Percentiles rank a stretch among this genome's conserved stretches.
These are phyloP conservation scores for Gulo gulo DNA, from an alignment of 2,113 vertebrate genomes.

Conservation along the genomic window DNA sequence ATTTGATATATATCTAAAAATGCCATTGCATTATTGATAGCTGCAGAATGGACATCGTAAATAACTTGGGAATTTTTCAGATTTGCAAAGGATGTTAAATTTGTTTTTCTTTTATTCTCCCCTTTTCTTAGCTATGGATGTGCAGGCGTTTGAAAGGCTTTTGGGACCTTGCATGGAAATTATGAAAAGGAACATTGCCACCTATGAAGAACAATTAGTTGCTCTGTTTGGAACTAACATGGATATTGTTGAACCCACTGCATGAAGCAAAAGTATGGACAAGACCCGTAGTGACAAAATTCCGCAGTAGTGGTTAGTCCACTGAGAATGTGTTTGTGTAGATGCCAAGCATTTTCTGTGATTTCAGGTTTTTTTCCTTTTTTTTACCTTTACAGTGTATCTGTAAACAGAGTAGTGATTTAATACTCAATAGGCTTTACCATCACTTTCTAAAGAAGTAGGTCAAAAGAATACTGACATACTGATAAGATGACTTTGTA, in stretches of 20 bases:
- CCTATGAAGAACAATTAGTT: slow-evolving; percentile 97
- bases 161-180: slow-evolving; percentile 99
- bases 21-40: neutral
- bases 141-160: slow-evolving; percentile 98
- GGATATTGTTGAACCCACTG: slow-evolving; percentile 92
- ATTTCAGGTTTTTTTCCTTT: slow-evolving; percentile 76
- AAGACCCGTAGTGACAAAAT: slow-evolving; percentile 78
- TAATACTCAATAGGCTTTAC: slow-evolving; percentile 72
- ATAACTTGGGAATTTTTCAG: neutral
- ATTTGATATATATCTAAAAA: slow-evolving; percentile 17
- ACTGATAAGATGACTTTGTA: slow-evolving; percentile 74
- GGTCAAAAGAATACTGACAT: slow-evolving; percentile 59
- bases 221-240: slow-evolving; percentile 95
- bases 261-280: slow-evolving; percentile 84
- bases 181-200: slow-evolving; percentile 99
- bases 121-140: slow-evolving; percentile 91
- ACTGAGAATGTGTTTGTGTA: slow-evolving; percentile 86
- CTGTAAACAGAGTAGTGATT: slow-evolving; percentile 77
- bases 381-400: slow-evolving; percentile 79
- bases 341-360: slow-evolving; percentile 89
- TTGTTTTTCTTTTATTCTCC: slow-evolving; percentile 59
- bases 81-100: slow-evolving; percentile 37
- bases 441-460: slow-evolving; percentile 77
- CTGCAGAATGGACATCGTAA: neutral
- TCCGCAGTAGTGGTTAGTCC: slow-evolving; percentile 87